Percentiles rank a stretch among this genome's conserved stretches.
These are phyloP conservation scores for Lagopus leucura DNA, from an alignment of 2,113 vertebrate genomes.

Conservation along the genomic window DNA sequence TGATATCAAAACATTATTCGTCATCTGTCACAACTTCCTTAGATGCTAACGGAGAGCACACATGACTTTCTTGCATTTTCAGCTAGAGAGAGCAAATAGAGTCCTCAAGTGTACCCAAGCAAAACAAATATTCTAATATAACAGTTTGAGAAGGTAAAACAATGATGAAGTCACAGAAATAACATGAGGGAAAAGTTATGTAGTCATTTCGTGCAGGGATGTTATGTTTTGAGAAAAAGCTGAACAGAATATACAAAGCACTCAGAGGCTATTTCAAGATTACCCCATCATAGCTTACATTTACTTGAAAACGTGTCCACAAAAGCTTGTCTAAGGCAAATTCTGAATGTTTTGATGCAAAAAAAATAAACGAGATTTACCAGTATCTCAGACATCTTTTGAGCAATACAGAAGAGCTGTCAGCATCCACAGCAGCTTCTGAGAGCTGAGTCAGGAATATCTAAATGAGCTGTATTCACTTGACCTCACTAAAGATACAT, in stretches of 20 bases:
- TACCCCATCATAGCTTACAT: neutral
- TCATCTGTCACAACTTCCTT: neutral
- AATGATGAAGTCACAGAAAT: neutral
- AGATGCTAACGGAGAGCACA: neutral
- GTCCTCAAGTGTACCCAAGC: neutral
- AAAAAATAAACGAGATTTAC: neutral
- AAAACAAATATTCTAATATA: neutral
- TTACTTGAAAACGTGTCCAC: neutral
- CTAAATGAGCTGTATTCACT: constrained; percentile 8
- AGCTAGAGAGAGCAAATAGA: neutral
- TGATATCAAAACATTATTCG: neutral
- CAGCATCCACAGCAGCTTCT: neutral
- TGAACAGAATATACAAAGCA: constrained; percentile 22
- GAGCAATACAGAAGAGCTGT: neutral
- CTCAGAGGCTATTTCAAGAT: neutral
- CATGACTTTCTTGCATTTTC: neutral
- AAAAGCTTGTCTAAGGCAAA: neutral
- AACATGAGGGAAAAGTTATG: neutral
- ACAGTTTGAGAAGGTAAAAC: neutral
- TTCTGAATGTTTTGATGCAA: neutral
- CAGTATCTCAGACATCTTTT: neutral
- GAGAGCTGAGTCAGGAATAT: constrained; percentile 1
- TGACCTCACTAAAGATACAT: neutral
- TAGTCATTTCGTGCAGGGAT: neutral
- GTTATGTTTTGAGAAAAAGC: neutral